These are phyloP conservation scores for Caenorhabditis sp. DNA, from an alignment of 2,888 invertebrate species.

Conservation along the genomic window DNA sequence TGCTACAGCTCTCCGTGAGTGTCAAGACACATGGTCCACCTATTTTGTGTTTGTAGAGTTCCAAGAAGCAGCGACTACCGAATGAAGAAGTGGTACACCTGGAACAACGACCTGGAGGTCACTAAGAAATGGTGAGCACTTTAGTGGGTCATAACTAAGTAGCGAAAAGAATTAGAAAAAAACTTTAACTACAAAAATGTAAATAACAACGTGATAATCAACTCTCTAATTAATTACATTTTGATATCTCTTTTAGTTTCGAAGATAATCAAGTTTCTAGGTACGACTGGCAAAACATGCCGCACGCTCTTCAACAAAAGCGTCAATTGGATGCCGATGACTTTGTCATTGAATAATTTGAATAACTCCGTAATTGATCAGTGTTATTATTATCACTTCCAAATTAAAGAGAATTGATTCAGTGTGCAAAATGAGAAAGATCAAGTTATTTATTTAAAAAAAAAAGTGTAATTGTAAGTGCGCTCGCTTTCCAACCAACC, in stretches of 20 bases:
- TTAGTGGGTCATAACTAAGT: too few relatives aligned
- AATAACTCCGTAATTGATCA: background rate
- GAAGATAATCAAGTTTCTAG: slow-evolving; percentile 43
- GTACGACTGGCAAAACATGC: slow-evolving; percentile 77
- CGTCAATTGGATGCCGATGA: slow-evolving; percentile 37
- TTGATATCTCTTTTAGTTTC: background rate
- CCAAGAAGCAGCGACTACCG: background rate
- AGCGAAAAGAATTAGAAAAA: background rate
- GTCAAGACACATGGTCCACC: background rate
- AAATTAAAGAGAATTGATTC: too few relatives aligned
- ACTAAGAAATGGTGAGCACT: slow-evolving; percentile 63
- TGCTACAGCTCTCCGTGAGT: slow-evolving; percentile 8
- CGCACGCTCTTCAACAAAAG: slow-evolving; percentile 61
- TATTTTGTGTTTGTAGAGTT: slow-evolving; percentile 6
- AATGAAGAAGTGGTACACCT: slow-evolving; percentile 63
- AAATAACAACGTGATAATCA: too few relatives aligned
- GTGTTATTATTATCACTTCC: background rate
- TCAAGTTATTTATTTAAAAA: too few relatives aligned
- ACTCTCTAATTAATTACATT: background rate
- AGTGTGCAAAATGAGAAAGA: too few relatives aligned
- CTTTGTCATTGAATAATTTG: slow-evolving; percentile 31
- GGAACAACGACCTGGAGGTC: slow-evolving; percentile 58
- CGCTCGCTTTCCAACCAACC: background rate
- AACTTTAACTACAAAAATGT: background rate
- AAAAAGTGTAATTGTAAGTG: too few relatives aligned